These are phyloP conservation scores for Drosophila equinoxialis DNA, from an alignment of 1,140 invertebrate species.

Conservation along the genomic window DNA sequence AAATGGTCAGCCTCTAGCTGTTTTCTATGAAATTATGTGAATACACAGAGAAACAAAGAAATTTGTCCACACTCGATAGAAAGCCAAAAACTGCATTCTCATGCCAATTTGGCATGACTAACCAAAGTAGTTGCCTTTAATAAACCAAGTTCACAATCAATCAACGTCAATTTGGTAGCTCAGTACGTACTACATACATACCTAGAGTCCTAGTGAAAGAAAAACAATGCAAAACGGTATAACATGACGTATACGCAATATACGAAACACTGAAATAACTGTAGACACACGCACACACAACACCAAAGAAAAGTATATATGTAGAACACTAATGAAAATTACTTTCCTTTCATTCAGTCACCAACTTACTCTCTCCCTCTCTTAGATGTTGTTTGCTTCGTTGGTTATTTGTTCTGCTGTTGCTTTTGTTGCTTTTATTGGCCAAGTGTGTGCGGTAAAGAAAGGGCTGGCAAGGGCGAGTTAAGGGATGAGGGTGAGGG, in stretches of 20 bases:
- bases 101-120: conserved; percentile 3
- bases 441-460: not conserved
- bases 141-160: conserved; percentile 16
- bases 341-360: conserved; percentile 51
- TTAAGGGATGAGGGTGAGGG: not conserved
- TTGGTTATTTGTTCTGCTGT: conserved; percentile 34
- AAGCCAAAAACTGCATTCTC: not conserved
- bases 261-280: conserved; percentile 56
- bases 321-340: conserved; percentile 69
- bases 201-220: conserved; percentile 13
- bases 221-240: conserved; percentile 43
- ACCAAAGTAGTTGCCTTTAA: conserved; percentile 4
- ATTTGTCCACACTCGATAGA: not conserved
- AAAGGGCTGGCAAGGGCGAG: not conserved
- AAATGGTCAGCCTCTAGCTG: no score
- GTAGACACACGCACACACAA: conserved; percentile 48
- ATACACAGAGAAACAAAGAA: not conserved
- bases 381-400: not conserved
- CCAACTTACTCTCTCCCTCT: not conserved
- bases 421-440: conserved; percentile 25
- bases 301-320: conserved; percentile 14
- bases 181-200: conserved; percentile 6
- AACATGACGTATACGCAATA: conserved; percentile 71
- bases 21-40: conserved; percentile 2
- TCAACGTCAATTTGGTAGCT: conserved; percentile 3